phyloP scores from a whole-genome alignment of 2,797 vertebrate species.

The Stomatorhinus walkeri region DNA sequence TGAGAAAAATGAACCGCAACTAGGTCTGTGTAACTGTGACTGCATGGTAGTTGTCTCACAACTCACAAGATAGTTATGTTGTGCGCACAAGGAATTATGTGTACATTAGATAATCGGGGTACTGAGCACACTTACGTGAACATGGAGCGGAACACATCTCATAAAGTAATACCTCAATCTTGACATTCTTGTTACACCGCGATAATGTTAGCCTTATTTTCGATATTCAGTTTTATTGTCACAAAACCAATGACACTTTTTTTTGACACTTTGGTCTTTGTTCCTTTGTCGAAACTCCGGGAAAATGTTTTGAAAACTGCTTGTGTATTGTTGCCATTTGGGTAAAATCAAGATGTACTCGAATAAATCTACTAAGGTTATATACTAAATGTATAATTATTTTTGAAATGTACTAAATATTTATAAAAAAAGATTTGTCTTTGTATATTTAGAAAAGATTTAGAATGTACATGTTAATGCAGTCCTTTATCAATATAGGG shows the following conservation, averaged over 20 bases:
- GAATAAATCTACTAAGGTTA: not conserved
- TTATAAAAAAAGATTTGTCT: not conserved
- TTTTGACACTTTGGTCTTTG: too few species aligned
- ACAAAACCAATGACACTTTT: not conserved
- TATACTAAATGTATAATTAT: not conserved
- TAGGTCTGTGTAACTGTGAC: not conserved
- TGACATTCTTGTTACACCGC: not conserved
- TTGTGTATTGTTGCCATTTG: not conserved
- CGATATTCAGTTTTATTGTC: not conserved
- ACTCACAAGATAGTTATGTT: not conserved
- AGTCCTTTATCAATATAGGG: not conserved
- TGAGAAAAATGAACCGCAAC: conserved; percentile 8
- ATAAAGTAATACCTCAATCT: not conserved
- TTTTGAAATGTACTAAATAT: not conserved
- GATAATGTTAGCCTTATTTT: not conserved
- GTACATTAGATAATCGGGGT: not conserved
- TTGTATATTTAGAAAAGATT: not conserved
- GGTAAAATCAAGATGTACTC: not conserved
- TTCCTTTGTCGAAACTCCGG: not conserved
- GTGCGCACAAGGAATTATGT: not conserved
- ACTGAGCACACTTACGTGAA: not conserved
- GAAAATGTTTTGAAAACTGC: not conserved
- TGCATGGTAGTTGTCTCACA: not conserved
- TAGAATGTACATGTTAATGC: not conserved
- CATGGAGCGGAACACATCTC: not conserved